Conservation (phyloP, 2,113 vertebrate species). For the Spizaetus ornatus region DNA sequence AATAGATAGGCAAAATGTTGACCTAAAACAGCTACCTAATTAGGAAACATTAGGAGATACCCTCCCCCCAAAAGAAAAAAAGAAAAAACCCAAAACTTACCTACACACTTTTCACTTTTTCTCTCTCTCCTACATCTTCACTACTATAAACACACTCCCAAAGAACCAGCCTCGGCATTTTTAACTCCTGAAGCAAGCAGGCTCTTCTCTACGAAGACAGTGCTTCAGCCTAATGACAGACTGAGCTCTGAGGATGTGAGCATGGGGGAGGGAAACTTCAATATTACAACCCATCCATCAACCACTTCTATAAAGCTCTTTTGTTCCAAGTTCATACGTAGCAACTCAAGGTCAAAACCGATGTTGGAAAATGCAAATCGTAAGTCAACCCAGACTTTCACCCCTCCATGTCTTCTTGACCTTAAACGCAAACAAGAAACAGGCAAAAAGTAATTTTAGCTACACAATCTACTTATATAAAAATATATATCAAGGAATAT, state of each 20-base stretch:
- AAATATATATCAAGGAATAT: background rate
- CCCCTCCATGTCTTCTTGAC: background rate
- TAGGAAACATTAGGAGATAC: background rate
- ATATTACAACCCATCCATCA: constrained; percentile 50
- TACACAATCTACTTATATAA: fast-evolving
- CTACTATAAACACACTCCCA: background rate
- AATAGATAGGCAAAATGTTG: background rate
- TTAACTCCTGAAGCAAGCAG: background rate
- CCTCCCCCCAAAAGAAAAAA: background rate
- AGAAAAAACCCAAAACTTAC: background rate
- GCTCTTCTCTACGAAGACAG: background rate
- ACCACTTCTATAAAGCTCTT: constrained; percentile 19
- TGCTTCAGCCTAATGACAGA: fast-evolving
- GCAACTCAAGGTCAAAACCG: constrained; percentile 27
- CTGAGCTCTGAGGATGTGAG: background rate
- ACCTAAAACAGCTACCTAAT: background rate
- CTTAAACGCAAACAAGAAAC: background rate
- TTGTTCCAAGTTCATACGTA: constrained; percentile 33
- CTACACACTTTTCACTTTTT: background rate
- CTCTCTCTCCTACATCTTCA: background rate
- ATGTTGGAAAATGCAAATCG: background rate
- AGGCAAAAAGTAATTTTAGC: background rate
- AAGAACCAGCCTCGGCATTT: background rate
- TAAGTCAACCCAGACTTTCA: constrained; percentile 7
- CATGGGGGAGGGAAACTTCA: background rate